Evolutionary conservation across 1,140 invertebrate genomes (phyloP).

Genomic region (Leptopilina boulardi): DNA sequence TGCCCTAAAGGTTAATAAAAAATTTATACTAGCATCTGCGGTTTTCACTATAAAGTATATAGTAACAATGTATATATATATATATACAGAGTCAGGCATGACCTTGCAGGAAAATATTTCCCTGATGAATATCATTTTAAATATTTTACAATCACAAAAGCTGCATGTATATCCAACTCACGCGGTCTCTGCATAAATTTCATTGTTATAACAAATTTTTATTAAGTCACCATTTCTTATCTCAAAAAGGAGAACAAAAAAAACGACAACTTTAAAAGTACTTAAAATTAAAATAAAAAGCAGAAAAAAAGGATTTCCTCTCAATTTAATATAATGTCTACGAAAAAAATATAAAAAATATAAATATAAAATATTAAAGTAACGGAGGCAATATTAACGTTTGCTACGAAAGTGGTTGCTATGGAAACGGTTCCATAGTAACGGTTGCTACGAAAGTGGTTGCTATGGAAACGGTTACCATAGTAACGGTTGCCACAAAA

Average conservation of each 20-base stretch:
- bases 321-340: too few relatives aligned
- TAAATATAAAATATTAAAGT: too few relatives aligned
- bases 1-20: slow-evolving; percentile 11
- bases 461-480: too few relatives aligned
- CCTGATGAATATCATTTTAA: slow-evolving; percentile 10
- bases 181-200: neutral
- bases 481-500: too few relatives aligned
- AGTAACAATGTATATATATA: neutral
- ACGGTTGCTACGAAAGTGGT: too few relatives aligned
- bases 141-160: neutral
- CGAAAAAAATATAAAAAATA: too few relatives aligned
- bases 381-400: too few relatives aligned
- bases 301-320: too few relatives aligned
- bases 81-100: neutral
- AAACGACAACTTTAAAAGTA: neutral
- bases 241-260: neutral
- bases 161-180: neutral
- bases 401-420: too few relatives aligned
- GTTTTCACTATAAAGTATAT: slow-evolving; percentile 3
- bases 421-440: too few relatives aligned
- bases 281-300: neutral
- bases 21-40: neutral
- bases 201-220: neutral
- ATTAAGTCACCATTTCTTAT: neutral
- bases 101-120: slow-evolving; percentile 15